phyloP scores from a whole-genome alignment of 2,113 vertebrate genomes.

The Pandion haliaetus region DNA sequence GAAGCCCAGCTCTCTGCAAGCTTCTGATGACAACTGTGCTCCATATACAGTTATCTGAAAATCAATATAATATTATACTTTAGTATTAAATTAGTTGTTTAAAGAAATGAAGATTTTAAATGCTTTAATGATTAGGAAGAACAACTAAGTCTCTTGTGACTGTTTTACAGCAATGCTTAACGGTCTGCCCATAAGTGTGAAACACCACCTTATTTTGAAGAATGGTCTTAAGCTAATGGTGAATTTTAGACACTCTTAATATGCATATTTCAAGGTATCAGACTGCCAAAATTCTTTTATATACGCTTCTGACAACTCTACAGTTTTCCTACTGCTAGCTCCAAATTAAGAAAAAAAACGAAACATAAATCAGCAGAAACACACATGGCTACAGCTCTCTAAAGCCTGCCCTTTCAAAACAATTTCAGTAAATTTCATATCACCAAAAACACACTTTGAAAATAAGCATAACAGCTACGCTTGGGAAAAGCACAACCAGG shows the following conservation, averaged over 20 bases:
- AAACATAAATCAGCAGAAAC: neutral
- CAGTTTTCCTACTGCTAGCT: neutral
- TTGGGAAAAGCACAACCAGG: neutral
- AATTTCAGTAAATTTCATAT: neutral
- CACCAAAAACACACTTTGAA: neutral
- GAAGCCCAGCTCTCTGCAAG: constrained; percentile 93
- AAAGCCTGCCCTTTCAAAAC: neutral
- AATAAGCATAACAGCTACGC: neutral
- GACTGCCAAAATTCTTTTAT: neutral
- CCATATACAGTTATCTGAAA: constrained; percentile 83
- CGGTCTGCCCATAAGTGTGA: neutral
- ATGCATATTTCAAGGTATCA: neutral
- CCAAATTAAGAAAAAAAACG: neutral
- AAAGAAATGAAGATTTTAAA: neutral
- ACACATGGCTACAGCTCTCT: neutral
- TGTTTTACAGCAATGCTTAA: neutral
- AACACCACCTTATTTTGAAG: neutral
- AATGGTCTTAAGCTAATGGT: neutral
- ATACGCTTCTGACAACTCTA: neutral
- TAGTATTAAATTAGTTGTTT: neutral
- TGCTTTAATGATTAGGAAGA: neutral
- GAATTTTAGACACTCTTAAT: neutral
- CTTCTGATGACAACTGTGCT: constrained; percentile 89
- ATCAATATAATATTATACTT: neutral
- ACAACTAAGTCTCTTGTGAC: neutral